A percentile compares a stretch with the other conserved stretches of the same genome.
These are phyloP conservation scores for Drosophila emarginata DNA, from an alignment of 2,888 invertebrate genomes.

Conservation along the genomic window DNA sequence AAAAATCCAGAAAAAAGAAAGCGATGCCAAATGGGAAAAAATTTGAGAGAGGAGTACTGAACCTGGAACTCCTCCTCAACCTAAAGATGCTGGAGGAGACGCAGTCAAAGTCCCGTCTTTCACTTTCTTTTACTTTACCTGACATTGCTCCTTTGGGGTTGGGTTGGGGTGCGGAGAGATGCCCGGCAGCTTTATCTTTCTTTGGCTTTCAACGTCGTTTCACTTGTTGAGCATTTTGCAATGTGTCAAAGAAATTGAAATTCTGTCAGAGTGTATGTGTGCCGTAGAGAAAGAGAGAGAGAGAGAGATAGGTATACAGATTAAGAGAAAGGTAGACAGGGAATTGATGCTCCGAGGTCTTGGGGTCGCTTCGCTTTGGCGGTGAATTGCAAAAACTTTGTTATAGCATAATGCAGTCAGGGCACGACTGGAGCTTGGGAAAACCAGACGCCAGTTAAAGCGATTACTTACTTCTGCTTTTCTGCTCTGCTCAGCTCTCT, in stretches of 20 bases:
- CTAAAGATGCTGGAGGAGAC: neutral
- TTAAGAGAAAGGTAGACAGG: neutral
- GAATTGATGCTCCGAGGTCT: neutral
- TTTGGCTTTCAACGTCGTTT: slow-evolving; percentile 40
- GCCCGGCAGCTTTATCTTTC: slow-evolving; percentile 58
- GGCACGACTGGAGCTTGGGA: slow-evolving; percentile 27
- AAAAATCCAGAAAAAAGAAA: slow-evolving; percentile 17
- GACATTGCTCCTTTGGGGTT: slow-evolving; percentile 9
- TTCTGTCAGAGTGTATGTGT: slow-evolving; percentile 49
- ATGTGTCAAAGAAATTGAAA: slow-evolving; percentile 73
- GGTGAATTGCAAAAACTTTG: slow-evolving; percentile 42
- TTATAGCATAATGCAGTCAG: slow-evolving; percentile 56
- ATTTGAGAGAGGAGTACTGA: slow-evolving; percentile 9
- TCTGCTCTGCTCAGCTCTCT: neutral
- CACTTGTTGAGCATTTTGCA: slow-evolving; percentile 69
- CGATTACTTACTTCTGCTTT: neutral
- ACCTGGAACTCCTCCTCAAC: neutral
- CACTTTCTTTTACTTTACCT: slow-evolving; percentile 31
- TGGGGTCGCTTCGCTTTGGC: slow-evolving; percentile 28
- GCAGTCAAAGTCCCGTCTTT: slow-evolving; percentile 27
- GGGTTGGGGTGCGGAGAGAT: slow-evolving; percentile 1
- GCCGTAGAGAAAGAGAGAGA: slow-evolving; percentile 4
- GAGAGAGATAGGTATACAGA: slow-evolving; percentile 35
- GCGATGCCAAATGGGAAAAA: slow-evolving; percentile 35
- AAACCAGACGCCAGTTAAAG: slow-evolving; percentile 19